Evolutionary conservation across 2,888 invertebrate genomes (phyloP).

Genomic region (Amblyjoppa fuscipennis): DNA sequence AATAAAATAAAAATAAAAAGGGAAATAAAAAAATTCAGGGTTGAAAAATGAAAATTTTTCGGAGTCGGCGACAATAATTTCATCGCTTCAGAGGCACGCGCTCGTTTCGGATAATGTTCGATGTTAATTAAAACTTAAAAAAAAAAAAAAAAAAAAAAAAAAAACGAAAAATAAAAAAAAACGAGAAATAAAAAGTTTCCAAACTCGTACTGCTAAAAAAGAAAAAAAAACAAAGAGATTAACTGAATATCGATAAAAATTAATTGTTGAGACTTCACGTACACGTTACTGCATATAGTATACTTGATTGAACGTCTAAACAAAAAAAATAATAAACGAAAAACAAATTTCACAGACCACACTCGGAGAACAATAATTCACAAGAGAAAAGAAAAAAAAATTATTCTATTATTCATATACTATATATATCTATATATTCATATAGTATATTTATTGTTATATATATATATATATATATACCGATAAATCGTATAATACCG

Average conservation of each 20-base stretch:
- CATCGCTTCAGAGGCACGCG: constrained; percentile 59
- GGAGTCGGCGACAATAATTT: constrained; percentile 32
- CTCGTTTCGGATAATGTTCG: constrained; percentile 59
- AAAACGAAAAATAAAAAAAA: too few relatives aligned
- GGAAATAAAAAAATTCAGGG: background rate
- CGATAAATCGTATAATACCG: constrained; percentile 64
- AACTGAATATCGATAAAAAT: constrained; percentile 8
- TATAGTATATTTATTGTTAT: constrained; percentile 54
- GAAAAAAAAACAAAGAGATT: background rate
- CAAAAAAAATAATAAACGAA: constrained; percentile 11
- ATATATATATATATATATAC: constrained; percentile 14
- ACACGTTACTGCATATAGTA: constrained; percentile 20
- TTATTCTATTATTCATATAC: constrained; percentile 50
- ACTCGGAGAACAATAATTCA: constrained; percentile 64
- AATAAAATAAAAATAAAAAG: background rate
- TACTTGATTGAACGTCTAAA: constrained; percentile 21
- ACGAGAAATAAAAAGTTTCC: background rate
- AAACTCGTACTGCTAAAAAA: constrained; percentile 5
- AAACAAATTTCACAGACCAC: constrained; percentile 58
- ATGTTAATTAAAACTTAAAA: constrained; percentile 50
- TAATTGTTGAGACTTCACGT: constrained; percentile 31
- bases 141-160: constrained; percentile 20
- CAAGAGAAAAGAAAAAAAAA: constrained; percentile 42
- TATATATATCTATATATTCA: constrained; percentile 49
- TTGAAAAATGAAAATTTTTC: constrained; percentile 6